These are phyloP conservation scores for Sipha maydis DNA, from an alignment of 2,888 invertebrate genomes.

Conservation along the genomic window DNA sequence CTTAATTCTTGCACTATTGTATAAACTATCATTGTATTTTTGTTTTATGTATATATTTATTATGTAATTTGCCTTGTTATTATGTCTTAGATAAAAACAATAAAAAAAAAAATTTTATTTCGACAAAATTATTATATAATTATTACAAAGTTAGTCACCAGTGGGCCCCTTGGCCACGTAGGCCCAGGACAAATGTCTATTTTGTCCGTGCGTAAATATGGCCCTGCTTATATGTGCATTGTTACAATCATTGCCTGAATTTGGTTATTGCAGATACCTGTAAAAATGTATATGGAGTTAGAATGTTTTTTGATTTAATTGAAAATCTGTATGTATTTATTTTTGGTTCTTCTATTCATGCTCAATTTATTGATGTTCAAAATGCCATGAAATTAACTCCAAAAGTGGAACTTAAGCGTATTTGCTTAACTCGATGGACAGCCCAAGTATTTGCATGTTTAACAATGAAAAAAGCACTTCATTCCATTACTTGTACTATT, in stretches of 20 bases:
- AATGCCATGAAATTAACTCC: constrained; percentile 5
- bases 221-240: too few species aligned
- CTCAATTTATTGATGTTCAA: constrained; percentile 33
- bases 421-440: constrained; percentile 14
- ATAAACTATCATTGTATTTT: constrained; percentile 15
- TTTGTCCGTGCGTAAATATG: constrained; percentile 27
- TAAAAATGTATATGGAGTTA: too few species aligned
- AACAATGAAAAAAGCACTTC: constrained; percentile 11
- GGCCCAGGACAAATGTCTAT: constrained; percentile 22
- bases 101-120: constrained; percentile 7
- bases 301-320: neutral
- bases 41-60: constrained; percentile 22
- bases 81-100: constrained; percentile 16
- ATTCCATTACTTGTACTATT: constrained; percentile 29
- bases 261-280: too few species aligned
- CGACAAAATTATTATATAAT: constrained; percentile 4
- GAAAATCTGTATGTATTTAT: constrained; percentile 34
- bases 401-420: neutral
- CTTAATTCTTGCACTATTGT: constrained; percentile 14
- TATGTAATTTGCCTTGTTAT: constrained; percentile 17
- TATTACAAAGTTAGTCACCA: constrained; percentile 1
- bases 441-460: constrained; percentile 6
- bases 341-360: constrained; percentile 46
- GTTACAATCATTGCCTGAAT: too few species aligned
- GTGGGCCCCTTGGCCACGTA: constrained; percentile 17